These are phyloP conservation scores for Progne subis DNA, from an alignment of 2,113 vertebrate species.

Conservation along the genomic window DNA sequence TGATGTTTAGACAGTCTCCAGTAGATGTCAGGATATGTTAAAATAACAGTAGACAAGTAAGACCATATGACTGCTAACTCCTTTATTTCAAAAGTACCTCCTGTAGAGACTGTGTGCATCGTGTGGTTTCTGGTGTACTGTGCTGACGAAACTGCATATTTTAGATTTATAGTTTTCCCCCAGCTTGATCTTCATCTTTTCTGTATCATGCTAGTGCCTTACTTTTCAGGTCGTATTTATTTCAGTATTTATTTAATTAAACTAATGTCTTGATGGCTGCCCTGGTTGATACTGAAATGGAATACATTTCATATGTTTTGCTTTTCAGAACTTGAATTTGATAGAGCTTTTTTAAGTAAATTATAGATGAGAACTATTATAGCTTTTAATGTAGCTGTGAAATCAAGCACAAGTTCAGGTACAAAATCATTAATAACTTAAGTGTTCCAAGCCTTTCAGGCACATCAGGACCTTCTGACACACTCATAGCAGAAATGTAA, in stretches of 20 bases:
- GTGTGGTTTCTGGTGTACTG: background rate
- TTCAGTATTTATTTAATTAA: background rate
- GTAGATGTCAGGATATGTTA: constrained; percentile 71
- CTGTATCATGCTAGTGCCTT: background rate
- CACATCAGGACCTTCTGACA: background rate
- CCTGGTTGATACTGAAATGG: background rate
- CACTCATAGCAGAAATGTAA: background rate
- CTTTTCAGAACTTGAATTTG: background rate
- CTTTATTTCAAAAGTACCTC: background rate
- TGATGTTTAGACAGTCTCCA: constrained; percentile 31
- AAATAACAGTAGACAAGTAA: background rate
- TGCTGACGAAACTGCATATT: background rate
- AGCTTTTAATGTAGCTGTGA: background rate
- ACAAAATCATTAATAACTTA: background rate
- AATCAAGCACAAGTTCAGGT: background rate
- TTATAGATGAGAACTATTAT: background rate
- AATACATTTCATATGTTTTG: background rate
- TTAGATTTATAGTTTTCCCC: background rate
- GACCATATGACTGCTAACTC: background rate
- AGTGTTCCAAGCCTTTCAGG: background rate
- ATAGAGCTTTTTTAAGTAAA: background rate
- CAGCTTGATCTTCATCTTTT: background rate
- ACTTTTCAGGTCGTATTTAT: background rate
- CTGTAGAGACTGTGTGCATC: background rate
- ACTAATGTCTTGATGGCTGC: background rate